A percentile compares a stretch with the other conserved stretches of the same genome.
These are phyloP conservation scores for Ceriagrion tenellum DNA, from an alignment of 2,888 invertebrate genomes.

Conservation along the genomic window DNA sequence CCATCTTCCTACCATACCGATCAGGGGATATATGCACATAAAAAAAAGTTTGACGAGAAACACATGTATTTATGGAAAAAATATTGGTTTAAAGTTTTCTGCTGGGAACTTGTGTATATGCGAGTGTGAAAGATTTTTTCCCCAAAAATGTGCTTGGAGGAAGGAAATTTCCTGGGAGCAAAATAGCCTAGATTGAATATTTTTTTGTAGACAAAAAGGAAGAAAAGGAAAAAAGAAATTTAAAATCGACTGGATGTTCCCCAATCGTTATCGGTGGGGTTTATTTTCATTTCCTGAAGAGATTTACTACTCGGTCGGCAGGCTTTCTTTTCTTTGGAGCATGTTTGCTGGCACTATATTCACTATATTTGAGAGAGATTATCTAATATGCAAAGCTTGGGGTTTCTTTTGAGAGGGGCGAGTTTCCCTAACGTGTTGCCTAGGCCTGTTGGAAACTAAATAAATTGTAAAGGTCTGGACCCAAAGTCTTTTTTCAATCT, in stretches of 20 bases:
- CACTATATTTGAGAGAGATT: background rate
- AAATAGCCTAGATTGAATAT: constrained; percentile 56
- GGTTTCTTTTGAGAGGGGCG: background rate
- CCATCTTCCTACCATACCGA: constrained; percentile 53
- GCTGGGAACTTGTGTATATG: constrained; percentile 44
- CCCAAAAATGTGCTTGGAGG: constrained; percentile 28
- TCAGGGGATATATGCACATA: constrained; percentile 25
- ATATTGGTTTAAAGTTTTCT: constrained; percentile 10
- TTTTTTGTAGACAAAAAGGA: constrained; percentile 52
- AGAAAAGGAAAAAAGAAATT: constrained; percentile 5
- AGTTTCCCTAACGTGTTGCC: background rate
- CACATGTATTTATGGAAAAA: constrained; percentile 53
- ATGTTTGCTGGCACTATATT: constrained; percentile 23
- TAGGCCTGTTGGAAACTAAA: background rate
- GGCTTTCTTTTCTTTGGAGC: constrained; percentile 46
- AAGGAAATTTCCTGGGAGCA: constrained; percentile 42
- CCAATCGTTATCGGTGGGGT: constrained; percentile 52
- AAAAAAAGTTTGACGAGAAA: constrained; percentile 1
- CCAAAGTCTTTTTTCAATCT: background rate
- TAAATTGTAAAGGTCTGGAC: background rate
- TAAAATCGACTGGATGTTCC: background rate
- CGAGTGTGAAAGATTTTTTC: constrained; percentile 45
- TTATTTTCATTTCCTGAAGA: constrained; percentile 51
- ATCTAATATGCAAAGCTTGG: background rate
- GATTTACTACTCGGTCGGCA: constrained; percentile 33